These are phyloP conservation scores for Apamea sordens DNA, from an alignment of 2,888 invertebrate genomes.

Conservation along the genomic window DNA sequence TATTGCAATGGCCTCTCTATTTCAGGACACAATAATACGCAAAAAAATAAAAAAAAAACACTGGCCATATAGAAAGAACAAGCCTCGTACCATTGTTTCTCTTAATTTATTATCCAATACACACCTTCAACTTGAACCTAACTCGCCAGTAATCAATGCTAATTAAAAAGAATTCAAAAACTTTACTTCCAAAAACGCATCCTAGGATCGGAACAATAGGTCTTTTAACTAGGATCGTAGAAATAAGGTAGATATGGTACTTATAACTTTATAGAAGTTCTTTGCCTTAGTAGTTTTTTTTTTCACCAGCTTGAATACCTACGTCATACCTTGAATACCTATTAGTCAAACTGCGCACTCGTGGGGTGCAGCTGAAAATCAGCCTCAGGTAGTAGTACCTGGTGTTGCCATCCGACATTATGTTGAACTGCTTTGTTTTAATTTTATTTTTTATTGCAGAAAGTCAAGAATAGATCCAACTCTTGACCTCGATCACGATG, in stretches of 20 bases:
- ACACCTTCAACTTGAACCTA: constrained; percentile 16
- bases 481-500: no score
- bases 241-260: background rate
- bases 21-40: constrained; percentile 12
- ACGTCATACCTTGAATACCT: background rate
- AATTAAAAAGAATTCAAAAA: constrained; percentile 52
- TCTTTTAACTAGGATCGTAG: background rate
- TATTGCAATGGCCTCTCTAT: background rate
- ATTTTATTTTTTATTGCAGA: no score
- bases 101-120: constrained; percentile 49
- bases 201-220: constrained; percentile 42
- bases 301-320: background rate
- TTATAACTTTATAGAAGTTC: background rate
- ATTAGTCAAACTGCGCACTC: background rate
- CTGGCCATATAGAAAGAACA: constrained; percentile 35
- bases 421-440: background rate
- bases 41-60: constrained; percentile 28
- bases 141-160: constrained; percentile 19
- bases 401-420: background rate
- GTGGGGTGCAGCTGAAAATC: background rate
- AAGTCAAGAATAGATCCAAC: no score
- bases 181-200: constrained; percentile 2
- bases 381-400: background rate
- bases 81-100: constrained; percentile 47
- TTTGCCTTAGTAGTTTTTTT: background rate